Conservation (phyloP, 2,113 vertebrate genomes). For the Pterocles orientalis region DNA sequence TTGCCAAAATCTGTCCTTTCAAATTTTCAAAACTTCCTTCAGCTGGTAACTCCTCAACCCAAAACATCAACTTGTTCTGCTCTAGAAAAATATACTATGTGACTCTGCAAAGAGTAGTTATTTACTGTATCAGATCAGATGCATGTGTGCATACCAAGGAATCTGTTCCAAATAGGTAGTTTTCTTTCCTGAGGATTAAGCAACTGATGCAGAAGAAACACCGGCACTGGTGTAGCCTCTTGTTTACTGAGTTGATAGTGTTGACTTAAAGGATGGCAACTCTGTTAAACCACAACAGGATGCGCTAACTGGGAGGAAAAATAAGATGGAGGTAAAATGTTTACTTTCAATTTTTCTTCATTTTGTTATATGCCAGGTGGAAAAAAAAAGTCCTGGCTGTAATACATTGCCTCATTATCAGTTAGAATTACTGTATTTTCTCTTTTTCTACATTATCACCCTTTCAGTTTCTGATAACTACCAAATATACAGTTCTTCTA, state of each 20-base stretch:
- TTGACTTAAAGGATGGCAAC: neutral
- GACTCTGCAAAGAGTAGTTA: neutral
- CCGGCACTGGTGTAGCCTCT: neutral
- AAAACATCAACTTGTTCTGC: neutral
- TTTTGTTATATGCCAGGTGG: conserved; percentile 5
- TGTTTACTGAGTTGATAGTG: neutral
- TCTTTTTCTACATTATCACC: neutral
- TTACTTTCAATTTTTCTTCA: conserved; percentile 31
- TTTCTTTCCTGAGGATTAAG: neutral
- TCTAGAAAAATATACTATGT: neutral
- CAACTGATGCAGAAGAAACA: neutral
- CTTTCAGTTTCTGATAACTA: conserved; percentile 33
- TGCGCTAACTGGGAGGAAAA: neutral
- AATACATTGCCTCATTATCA: neutral
- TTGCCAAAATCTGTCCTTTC: neutral
- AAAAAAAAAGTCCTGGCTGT: neutral
- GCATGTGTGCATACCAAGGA: neutral
- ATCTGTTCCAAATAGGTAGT: neutral
- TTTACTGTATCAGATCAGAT: neutral
- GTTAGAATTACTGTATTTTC: conserved; percentile 1
- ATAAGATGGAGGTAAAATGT: neutral
- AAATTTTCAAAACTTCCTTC: neutral
- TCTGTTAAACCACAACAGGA: neutral
- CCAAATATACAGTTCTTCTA: neutral
- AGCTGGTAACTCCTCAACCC: neutral